phyloP scores from a whole-genome alignment of 92 coral and sea anemone species.

The Zoanthus sociatus region DNA sequence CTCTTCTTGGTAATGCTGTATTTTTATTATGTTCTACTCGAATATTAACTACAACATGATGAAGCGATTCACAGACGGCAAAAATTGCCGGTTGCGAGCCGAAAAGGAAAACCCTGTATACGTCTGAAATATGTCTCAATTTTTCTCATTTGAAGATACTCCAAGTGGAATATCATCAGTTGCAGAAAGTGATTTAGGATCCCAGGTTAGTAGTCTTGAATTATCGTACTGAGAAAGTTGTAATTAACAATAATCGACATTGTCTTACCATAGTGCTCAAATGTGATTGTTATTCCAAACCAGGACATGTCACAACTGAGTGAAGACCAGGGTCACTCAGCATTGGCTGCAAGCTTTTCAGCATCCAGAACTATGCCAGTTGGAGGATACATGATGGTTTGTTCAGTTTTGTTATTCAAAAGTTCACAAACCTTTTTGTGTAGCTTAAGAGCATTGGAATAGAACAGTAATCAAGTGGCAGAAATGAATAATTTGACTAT shows the following conservation, averaged over 20 bases:
- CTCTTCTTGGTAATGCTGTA: too few relatives aligned
- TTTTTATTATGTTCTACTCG: too few relatives aligned
- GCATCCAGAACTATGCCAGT: constrained; percentile 56
- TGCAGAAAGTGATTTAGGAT: constrained; percentile 82
- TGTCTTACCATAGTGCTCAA: not conserved
- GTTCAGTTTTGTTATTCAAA: not conserved
- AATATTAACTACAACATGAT: too few relatives aligned
- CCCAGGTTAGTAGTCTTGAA: constrained; percentile 63
- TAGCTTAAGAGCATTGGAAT: too few relatives aligned
- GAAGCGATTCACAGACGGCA: too few relatives aligned
- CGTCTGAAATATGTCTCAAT: too few relatives aligned
- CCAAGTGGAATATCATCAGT: constrained; percentile 92
- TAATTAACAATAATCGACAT: not conserved
- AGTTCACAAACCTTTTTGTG: too few relatives aligned
- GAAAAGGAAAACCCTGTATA: too few relatives aligned
- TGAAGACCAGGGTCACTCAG: constrained; percentile 69
- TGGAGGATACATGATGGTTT: constrained; percentile 58
- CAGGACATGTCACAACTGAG: constrained; percentile 69
- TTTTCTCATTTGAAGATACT: constrained; percentile 67
- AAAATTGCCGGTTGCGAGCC: too few relatives aligned
- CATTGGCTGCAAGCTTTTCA: constrained; percentile 65
- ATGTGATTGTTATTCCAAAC: not conserved
- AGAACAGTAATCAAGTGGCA: too few relatives aligned
- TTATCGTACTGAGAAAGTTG: too few relatives aligned
- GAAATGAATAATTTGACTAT: too few relatives aligned